Percentiles rank a stretch among this genome's conserved stretches.
Evolutionary conservation across 2,888 invertebrate species (phyloP).

Genomic region (Allolobophora icterica): DNA sequence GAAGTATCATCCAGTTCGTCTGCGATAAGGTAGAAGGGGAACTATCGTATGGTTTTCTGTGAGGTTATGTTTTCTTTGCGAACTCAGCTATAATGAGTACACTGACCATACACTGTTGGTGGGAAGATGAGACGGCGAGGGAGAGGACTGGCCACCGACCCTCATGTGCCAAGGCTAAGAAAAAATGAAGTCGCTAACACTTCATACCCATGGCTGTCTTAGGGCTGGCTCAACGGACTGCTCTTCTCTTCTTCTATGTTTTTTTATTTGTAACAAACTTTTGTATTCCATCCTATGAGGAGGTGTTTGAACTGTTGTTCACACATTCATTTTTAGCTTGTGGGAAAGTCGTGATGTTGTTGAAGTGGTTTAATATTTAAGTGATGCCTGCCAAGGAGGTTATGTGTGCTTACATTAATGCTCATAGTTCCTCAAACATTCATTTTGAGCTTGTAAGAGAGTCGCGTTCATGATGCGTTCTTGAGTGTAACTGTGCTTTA

Average conservation of each 20-base stretch:
- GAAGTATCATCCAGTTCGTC: background rate
- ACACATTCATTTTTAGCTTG: background rate
- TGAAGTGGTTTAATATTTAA: too few species aligned
- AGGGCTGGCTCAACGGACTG: too few species aligned
- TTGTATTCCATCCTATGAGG: background rate
- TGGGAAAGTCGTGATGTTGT: background rate
- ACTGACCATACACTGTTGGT: too few species aligned
- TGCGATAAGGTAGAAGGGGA: background rate
- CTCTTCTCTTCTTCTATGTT: too few species aligned
- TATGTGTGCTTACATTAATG: background rate
- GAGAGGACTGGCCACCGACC: too few species aligned
- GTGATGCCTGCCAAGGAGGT: background rate
- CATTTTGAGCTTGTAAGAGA: background rate
- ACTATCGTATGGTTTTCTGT: background rate
- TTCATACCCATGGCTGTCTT: too few species aligned
- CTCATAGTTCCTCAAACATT: background rate
- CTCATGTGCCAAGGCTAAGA: too few species aligned
- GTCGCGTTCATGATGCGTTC: background rate
- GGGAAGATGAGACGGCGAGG: too few species aligned
- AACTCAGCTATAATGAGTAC: too few species aligned
- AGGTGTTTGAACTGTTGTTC: background rate
- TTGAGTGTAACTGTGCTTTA: background rate
- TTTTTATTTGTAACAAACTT: too few species aligned
- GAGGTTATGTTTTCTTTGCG: background rate
- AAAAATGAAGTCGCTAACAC: too few species aligned